A percentile compares a stretch with the other conserved stretches of the same genome.
These are phyloP conservation scores for Campylorhamphus procurvoides DNA, from an alignment of 2,113 vertebrate genomes.

Conservation along the genomic window DNA sequence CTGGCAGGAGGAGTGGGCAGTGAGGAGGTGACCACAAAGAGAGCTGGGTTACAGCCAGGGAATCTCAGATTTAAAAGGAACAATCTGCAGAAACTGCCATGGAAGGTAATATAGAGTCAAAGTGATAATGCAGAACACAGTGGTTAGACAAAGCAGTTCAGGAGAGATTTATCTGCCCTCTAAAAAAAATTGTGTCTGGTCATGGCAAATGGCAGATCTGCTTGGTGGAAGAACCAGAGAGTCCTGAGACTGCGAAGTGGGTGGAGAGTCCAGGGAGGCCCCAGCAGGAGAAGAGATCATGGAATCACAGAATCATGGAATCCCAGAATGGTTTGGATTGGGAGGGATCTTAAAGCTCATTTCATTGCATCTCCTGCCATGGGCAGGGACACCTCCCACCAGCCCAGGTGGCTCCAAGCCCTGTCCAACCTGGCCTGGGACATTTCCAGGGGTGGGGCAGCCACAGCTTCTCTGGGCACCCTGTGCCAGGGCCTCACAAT, in stretches of 20 bases:
- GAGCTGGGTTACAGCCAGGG: background rate
- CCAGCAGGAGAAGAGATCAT: too few relatives aligned
- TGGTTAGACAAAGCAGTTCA: background rate
- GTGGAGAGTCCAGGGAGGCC: background rate
- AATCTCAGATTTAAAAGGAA: background rate
- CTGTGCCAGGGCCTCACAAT: background rate
- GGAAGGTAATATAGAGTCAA: background rate
- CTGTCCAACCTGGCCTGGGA: accelerated
- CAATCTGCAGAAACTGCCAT: background rate
- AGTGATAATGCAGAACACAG: background rate
- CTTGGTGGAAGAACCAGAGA: background rate
- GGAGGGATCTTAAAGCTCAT: background rate
- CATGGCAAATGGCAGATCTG: background rate
- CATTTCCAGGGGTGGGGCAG: background rate
- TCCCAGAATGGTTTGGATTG: background rate
- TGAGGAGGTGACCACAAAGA: background rate
- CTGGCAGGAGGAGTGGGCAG: background rate
- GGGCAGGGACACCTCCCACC: background rate
- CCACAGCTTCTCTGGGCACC: background rate
- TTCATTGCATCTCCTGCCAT: background rate
- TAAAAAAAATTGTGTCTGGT: background rate
- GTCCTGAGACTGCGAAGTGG: background rate
- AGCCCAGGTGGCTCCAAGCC: accelerated
- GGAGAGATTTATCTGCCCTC: background rate
- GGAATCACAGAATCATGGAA: background rate